A percentile compares a stretch with the other conserved stretches of the same genome.
Conservation (phyloP, 2,113 vertebrate species). For the Pongo pygmaeus region DNA sequence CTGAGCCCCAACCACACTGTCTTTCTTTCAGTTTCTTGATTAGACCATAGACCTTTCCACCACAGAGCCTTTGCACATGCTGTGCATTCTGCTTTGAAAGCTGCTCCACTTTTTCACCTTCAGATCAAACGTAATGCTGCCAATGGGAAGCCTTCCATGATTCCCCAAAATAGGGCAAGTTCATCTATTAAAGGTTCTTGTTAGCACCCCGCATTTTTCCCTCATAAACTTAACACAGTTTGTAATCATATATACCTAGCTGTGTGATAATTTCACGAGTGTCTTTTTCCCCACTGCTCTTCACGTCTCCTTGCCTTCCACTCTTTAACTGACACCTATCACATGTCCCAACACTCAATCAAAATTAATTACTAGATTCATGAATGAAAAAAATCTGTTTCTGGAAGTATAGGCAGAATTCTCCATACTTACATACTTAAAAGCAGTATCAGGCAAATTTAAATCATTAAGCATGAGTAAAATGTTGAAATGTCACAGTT, state of each 20-base stretch:
- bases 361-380: background rate
- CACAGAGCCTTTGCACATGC: background rate
- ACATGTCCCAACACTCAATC: background rate
- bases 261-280: background rate
- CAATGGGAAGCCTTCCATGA: background rate
- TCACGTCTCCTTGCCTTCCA: background rate
- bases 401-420: background rate
- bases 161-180: background rate
- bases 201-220: background rate
- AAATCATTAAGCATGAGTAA: background rate
- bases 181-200: background rate
- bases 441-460: background rate
- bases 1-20: background rate
- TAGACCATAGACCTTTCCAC: background rate
- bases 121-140: background rate
- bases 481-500: background rate
- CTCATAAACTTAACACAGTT: background rate
- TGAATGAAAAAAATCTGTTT: background rate
- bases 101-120: background rate
- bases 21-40: background rate
- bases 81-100: background rate
- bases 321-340: background rate
- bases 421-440: background rate
- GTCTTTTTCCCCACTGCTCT: background rate
- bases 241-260: background rate